Conservation (phyloP, 1,140 invertebrate genomes). For the Drosophila teissieri region DNA sequence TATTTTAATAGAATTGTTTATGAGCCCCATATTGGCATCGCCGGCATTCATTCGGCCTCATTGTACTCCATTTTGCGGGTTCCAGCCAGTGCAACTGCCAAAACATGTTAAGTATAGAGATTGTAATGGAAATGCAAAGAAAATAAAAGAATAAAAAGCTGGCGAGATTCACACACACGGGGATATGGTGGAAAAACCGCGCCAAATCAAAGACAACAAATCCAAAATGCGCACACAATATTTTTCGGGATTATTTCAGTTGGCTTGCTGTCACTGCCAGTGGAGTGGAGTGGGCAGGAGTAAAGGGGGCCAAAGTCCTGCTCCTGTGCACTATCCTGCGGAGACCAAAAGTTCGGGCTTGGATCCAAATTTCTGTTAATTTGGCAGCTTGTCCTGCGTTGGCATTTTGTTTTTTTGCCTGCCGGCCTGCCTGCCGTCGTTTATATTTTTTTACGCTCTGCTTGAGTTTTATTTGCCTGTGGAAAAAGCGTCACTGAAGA, state of each 20-base stretch:
- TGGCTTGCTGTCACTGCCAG: constrained; percentile 70
- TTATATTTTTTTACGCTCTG: constrained; percentile 79
- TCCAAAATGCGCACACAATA: constrained; percentile 69
- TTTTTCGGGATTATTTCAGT: constrained; percentile 81
- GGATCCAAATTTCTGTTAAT: constrained; percentile 79
- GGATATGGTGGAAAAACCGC: constrained; percentile 47
- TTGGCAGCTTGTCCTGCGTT: constrained; percentile 68
- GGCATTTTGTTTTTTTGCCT: constrained; percentile 59
- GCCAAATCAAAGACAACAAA: constrained; percentile 81
- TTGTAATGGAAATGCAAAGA: constrained; percentile 30
- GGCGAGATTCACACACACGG: constrained; percentile 4
- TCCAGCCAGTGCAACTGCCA: constrained; percentile 64
- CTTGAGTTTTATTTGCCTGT: constrained; percentile 73
- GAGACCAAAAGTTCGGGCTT: constrained; percentile 50
- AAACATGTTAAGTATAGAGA: constrained; percentile 69
- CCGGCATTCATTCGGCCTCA: constrained; percentile 23
- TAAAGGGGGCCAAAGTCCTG: too few species aligned
- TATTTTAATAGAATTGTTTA: constrained; percentile 83
- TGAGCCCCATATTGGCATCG: constrained; percentile 58
- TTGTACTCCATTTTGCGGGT: constrained; percentile 44
- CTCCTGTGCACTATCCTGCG: constrained; percentile 33
- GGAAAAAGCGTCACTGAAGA: constrained; percentile 36
- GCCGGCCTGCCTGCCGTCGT: constrained; percentile 54
- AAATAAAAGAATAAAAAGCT: constrained; percentile 29
- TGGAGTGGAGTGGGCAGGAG: background rate